Evolutionary conservation across 1,140 invertebrate species (phyloP).

Genomic region (Muscidifurax raptorellus): DNA sequence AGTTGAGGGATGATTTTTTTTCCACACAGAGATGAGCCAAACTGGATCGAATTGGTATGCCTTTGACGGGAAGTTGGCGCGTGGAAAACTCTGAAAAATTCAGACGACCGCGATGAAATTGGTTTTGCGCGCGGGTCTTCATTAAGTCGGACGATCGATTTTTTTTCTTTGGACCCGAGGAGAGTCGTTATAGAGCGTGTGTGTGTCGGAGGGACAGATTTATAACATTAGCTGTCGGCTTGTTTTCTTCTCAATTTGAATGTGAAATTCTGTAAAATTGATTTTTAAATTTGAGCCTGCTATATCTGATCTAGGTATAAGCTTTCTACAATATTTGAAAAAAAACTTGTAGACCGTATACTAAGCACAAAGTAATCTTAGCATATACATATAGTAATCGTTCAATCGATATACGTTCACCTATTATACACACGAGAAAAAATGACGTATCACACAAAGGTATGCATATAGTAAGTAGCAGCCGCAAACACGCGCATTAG

Average conservation of each 20-base stretch:
- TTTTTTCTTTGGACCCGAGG: not conserved
- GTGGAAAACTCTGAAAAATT: not conserved
- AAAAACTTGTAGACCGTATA: too few relatives aligned
- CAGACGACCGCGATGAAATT: not conserved
- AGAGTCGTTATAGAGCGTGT: not conserved
- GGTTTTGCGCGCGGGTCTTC: not conserved
- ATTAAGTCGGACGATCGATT: constrained; percentile 1
- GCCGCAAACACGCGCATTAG: not conserved
- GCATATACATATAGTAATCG: too few relatives aligned
- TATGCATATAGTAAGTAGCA: too few relatives aligned
- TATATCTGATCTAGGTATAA: not conserved
- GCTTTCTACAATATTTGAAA: too few relatives aligned
- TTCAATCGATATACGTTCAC: too few relatives aligned
- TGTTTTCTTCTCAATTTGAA: not conserved
- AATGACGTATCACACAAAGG: too few relatives aligned
- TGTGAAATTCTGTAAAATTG: not conserved
- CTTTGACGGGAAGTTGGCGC: not conserved
- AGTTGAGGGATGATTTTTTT: too few relatives aligned
- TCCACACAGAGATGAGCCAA: not conserved
- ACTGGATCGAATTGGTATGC: constrained; percentile 44
- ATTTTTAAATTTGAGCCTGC: not conserved
- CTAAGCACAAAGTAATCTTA: too few relatives aligned
- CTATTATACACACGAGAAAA: too few relatives aligned
- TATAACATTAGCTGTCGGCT: too few relatives aligned
- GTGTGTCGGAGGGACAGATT: not conserved